Percentiles rank a stretch among this genome's conserved stretches.
Conservation (phyloP, 2,888 invertebrate species). For the Pollenia amentaria region DNA sequence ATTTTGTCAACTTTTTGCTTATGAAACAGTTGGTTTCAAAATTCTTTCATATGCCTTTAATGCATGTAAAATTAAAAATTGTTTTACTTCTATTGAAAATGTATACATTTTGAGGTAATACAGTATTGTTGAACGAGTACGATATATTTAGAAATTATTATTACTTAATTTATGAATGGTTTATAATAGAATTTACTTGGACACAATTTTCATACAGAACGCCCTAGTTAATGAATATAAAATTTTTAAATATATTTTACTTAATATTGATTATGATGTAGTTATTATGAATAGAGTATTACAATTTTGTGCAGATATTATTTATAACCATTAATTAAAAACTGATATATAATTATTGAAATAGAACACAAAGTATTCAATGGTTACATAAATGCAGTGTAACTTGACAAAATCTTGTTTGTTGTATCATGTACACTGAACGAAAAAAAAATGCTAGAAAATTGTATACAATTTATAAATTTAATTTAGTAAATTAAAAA, state of each 20-base stretch:
- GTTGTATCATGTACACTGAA: neutral
- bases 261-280: constrained; percentile 9
- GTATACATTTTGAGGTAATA: too few species aligned
- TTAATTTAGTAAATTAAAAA: too few species aligned
- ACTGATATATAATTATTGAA: neutral
- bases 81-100: too few species aligned
- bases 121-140: too few species aligned
- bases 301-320: constrained; percentile 2
- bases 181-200: constrained; percentile 15
- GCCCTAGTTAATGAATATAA: neutral
- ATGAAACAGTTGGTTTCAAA: too few species aligned
- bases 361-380: neutral
- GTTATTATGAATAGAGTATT: neutral
- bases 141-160: too few species aligned
- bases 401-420: neutral
- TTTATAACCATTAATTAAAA: constrained; percentile 33
- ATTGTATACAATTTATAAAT: too few species aligned
- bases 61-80: too few species aligned
- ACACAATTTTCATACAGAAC: neutral
- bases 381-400: neutral
- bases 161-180: constrained; percentile 24
- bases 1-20: too few species aligned
- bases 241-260: neutral
- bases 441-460: too few species aligned
- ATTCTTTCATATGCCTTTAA: too few species aligned